Percentiles rank a stretch among this genome's conserved stretches.
Conservation (phyloP, 2,113 vertebrate species). For the Planiliza haematocheilus region DNA sequence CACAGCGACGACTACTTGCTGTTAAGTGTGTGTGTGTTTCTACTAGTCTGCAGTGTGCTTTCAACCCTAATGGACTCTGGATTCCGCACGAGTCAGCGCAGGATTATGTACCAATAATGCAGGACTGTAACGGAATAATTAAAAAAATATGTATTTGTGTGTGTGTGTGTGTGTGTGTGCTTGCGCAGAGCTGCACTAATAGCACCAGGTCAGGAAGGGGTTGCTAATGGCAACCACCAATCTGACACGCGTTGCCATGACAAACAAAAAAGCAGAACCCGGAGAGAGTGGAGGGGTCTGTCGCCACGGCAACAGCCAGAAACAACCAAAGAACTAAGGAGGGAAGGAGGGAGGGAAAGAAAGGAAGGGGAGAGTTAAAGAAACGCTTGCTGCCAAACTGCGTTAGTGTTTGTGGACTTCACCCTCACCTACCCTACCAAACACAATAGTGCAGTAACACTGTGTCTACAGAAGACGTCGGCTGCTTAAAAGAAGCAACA, state of each 20-base stretch:
- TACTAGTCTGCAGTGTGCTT: slow-evolving; percentile 16
- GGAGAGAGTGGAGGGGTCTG: slow-evolving; percentile 50
- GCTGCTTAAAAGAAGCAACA: neutral
- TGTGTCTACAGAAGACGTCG: too few species aligned
- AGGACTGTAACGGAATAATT: slow-evolving; percentile 49
- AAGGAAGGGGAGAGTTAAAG: slow-evolving; percentile 2
- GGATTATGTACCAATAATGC: slow-evolving; percentile 39
- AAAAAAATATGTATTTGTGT: slow-evolving; percentile 28
- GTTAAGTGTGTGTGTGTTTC: slow-evolving; percentile 20
- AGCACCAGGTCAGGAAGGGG: slow-evolving; percentile 70
- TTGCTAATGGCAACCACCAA: slow-evolving; percentile 76
- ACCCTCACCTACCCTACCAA: neutral
- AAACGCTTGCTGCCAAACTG: slow-evolving; percentile 30
- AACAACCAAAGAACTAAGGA: slow-evolving; percentile 61
- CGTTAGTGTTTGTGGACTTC: slow-evolving; percentile 25
- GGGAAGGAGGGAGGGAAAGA: slow-evolving; percentile 25
- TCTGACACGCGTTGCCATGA: slow-evolving; percentile 77
- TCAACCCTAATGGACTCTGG: slow-evolving; percentile 24
- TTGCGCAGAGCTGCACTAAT: slow-evolving; percentile 53
- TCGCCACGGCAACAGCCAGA: slow-evolving; percentile 70
- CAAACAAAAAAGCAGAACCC: slow-evolving; percentile 76
- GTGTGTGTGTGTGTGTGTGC: slow-evolving; percentile 6
- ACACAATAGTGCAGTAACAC: neutral
- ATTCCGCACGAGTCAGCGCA: slow-evolving; percentile 31
- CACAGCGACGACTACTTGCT: slow-evolving; percentile 35